Percentiles rank a stretch among this genome's conserved stretches.
phyloP scores from a whole-genome alignment of 2,113 vertebrate species.

The Zonotrichia leucophrys region DNA sequence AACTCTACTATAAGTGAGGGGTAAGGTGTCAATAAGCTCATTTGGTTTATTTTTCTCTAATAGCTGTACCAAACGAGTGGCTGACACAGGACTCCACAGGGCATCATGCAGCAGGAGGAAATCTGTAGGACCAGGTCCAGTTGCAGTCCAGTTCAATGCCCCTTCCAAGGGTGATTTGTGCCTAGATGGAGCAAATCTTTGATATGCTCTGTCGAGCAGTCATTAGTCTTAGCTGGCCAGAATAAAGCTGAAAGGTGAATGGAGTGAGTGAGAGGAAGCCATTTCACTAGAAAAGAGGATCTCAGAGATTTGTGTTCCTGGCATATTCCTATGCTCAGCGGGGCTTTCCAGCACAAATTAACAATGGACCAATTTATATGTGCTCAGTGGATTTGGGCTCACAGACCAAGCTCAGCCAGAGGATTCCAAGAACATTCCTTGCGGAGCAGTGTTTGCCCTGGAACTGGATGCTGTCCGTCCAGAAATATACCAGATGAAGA shows the following conservation, averaged over 20 bases:
- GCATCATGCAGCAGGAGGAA: background rate
- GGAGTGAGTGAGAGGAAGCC: background rate
- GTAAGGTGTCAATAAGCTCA: background rate
- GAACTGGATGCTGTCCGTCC: background rate
- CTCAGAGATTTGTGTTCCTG: background rate
- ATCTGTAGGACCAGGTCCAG: background rate
- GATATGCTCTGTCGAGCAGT: background rate
- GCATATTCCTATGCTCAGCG: background rate
- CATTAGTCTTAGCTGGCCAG: background rate
- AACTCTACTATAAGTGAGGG: background rate
- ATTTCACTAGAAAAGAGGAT: background rate
- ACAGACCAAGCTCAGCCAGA: background rate
- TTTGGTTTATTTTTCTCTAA: background rate
- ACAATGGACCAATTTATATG: background rate
- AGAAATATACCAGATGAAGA: constrained; percentile 44
- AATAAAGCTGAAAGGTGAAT: background rate
- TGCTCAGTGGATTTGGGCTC: background rate
- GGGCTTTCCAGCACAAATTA: constrained; percentile 21
- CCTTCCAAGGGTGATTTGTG: background rate
- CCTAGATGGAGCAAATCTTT: background rate
- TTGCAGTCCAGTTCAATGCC: background rate
- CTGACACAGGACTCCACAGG: background rate
- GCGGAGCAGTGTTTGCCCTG: constrained; percentile 33
- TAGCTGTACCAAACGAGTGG: background rate
- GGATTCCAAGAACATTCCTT: constrained; percentile 48